Conservation (phyloP, 2,888 invertebrate species). For the Agonopterix arenella region DNA sequence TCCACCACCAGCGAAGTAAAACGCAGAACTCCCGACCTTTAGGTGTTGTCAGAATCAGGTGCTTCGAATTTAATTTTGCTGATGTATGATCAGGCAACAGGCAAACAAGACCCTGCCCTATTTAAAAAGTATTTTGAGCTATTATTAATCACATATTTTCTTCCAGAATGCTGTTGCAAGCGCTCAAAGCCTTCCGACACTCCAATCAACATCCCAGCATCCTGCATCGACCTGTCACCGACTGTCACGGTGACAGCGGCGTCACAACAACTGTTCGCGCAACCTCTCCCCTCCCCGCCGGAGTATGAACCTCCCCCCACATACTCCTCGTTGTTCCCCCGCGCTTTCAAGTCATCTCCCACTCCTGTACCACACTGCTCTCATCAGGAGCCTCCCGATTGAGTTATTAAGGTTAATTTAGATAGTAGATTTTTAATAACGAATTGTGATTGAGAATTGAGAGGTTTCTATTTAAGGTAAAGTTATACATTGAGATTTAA, state of each 20-base stretch:
- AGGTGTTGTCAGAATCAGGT: too few relatives aligned
- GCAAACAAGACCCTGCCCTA: too few relatives aligned
- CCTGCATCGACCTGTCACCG: constrained; percentile 65
- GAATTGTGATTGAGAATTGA: constrained; percentile 13
- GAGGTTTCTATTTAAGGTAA: too few relatives aligned
- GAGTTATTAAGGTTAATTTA: constrained; percentile 19
- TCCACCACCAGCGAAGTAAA: too few relatives aligned
- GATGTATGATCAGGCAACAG: too few relatives aligned
- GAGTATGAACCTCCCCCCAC: constrained; percentile 82
- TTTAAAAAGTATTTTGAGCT: too few relatives aligned
- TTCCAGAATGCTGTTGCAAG: constrained; percentile 73
- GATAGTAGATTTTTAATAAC: constrained; percentile 27
- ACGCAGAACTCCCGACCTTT: too few relatives aligned
- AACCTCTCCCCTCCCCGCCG: constrained; percentile 69
- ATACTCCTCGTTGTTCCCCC: constrained; percentile 81
- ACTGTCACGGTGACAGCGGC: constrained; percentile 58
- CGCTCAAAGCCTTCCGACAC: constrained; percentile 66
- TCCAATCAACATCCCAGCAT: constrained; percentile 61
- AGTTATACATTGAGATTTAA: too few relatives aligned
- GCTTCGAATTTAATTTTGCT: too few relatives aligned
- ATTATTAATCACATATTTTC: too few relatives aligned
- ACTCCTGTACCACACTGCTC: constrained; percentile 68
- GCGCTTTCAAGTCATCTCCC: constrained; percentile 62
- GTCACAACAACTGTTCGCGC: constrained; percentile 53
- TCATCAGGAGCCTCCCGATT: constrained; percentile 62